Base-by-base conservation (phyloP, 2,888 invertebrate species). In the Sinelater perroti region DNA sequence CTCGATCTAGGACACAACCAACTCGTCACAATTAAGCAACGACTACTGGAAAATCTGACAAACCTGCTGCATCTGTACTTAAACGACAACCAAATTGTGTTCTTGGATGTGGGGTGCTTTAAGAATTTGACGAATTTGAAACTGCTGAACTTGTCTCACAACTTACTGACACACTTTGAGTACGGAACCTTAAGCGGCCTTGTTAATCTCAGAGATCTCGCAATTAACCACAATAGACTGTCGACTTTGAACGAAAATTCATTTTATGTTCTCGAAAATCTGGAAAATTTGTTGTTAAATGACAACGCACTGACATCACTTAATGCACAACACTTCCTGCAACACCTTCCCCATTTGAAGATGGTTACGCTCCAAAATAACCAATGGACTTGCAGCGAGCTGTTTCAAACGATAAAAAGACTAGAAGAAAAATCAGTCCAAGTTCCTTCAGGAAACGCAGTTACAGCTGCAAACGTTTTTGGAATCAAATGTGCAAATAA, bases 231-330 rank as follows among this genome's bases (percentile, higher is more conserved):
- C 10, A 45, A 45, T 31, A 45, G 10, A 2, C 18, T 45, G 7
- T 17, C 45, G 8, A 7, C 13, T 10, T 13, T 45, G 3, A 28
- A 45, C 11, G 45, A 45, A 45, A 28, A 45, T 45, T 45, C 45
- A 2, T 30, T 45, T 17, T 31, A 45, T 45, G 30, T 30, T 7
- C 10, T 45, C 6, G n/a, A 8, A 16, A 45, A 45, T n/a, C 30
- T 45, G 1, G 2, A 16, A 13, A 30, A 7, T 11, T 16, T 45
- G 13, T 18, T 30, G n/a, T 30, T 45, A 18, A 6, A 31, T 18
- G 16, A 45, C 6, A 45, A 45, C 17, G 7, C 13, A 16, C n/a
- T 45, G 11, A 10, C 5, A 1, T 6, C 30, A 1, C 4, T 45
- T 11, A 18, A 28, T n/a, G 30, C 13, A 10, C 1, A 17, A 3